phyloP scores from a whole-genome alignment of 2,113 vertebrate species.

The Corythaeola cristata region DNA sequence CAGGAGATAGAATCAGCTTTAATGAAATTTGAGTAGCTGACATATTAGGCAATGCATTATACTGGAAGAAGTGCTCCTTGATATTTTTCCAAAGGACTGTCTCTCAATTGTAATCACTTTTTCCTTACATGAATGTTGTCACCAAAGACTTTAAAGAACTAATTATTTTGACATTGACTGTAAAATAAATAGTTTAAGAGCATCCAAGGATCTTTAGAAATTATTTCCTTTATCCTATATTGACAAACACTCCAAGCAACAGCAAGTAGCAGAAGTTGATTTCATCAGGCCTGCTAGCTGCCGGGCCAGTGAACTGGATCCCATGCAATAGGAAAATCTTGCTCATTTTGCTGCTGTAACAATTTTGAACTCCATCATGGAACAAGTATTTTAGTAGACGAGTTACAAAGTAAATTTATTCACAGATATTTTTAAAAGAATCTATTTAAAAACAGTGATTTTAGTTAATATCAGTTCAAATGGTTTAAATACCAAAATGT shows the following conservation, averaged over 20 bases:
- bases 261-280: background rate
- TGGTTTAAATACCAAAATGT: background rate
- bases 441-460: background rate
- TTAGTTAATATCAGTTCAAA: background rate
- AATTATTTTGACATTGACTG: conserved; percentile 40
- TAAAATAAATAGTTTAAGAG: conserved; percentile 13
- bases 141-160: conserved; percentile 8
- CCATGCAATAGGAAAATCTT: background rate
- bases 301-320: background rate
- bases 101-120: conserved; percentile 18
- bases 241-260: background rate
- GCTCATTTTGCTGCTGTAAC: background rate
- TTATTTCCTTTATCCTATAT: background rate
- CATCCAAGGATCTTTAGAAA: background rate
- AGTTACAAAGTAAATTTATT: background rate
- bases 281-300: background rate
- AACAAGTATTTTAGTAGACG: background rate
- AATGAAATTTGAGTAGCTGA: conserved; percentile 65
- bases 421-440: background rate
- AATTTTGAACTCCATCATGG: background rate
- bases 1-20: conserved; percentile 35
- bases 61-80: conserved; percentile 52
- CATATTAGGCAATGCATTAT: conserved; percentile 43
- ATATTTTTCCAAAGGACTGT: conserved; percentile 51
- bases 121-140: background rate